Percentiles rank a stretch among this genome's conserved stretches.
Evolutionary conservation across 2,113 vertebrate species (phyloP).

Genomic region (Hydropotes inermis): DNA sequence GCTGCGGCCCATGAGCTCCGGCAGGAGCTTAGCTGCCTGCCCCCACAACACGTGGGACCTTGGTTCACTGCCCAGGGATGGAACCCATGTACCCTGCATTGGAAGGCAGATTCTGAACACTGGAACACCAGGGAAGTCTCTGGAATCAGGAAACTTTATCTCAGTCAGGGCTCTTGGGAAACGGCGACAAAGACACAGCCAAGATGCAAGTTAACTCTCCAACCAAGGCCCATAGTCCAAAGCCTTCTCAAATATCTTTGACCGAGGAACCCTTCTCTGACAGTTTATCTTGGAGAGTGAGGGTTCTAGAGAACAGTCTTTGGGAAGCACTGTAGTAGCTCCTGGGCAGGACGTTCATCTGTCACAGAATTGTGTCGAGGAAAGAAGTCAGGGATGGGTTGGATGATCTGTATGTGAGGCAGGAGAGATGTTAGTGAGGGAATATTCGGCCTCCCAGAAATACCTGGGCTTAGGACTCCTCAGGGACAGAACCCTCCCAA

Average conservation of each 20-base stretch:
- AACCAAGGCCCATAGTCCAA: not conserved
- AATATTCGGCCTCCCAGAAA: not conserved
- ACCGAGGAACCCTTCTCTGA: not conserved
- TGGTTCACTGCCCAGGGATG: not conserved
- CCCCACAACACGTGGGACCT: not conserved
- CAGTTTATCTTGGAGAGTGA: not conserved
- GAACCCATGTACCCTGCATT: not conserved
- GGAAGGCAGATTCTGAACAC: not conserved
- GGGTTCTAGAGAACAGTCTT: not conserved
- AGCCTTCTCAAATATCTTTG: not conserved
- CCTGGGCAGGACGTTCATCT: accelerated
- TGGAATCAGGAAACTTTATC: not conserved
- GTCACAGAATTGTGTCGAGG: not conserved
- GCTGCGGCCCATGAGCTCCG: not conserved
- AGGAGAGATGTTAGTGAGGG: not conserved
- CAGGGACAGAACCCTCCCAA: no score
- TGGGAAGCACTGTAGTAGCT: not conserved
- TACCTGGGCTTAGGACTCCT: not conserved
- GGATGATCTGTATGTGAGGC: not conserved
- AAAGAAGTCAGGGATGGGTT: not conserved
- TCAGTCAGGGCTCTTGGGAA: not conserved
- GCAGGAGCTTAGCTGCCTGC: not conserved
- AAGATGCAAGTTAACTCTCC: not conserved
- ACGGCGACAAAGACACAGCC: not conserved
- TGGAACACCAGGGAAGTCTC: not conserved